Percentiles rank a stretch among this genome's conserved stretches.
Evolutionary conservation across 2,797 vertebrate species (phyloP).

Genomic region (Allenopithecus nigroviridis): DNA sequence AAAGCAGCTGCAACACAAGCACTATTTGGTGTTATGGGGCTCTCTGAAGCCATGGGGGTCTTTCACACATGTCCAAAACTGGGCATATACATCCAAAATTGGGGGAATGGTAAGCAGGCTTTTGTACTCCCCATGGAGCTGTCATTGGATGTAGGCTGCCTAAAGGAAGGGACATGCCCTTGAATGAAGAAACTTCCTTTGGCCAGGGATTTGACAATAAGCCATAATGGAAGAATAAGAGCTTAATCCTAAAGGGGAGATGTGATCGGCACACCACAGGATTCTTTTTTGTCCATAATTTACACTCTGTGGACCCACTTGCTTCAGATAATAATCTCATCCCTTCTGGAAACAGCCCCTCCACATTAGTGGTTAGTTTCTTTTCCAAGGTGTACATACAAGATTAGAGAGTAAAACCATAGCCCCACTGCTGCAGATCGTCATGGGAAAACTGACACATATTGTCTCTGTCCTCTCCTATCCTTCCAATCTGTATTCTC

Average conservation of each 20-base stretch:
- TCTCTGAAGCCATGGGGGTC: not conserved
- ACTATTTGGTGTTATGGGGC: not conserved
- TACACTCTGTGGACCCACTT: not conserved
- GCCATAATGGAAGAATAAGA: not conserved
- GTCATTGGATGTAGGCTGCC: not conserved
- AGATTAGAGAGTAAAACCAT: not conserved
- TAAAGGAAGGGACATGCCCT: not conserved
- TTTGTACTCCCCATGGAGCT: not conserved
- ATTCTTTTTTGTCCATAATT: not conserved
- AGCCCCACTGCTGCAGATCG: not conserved
- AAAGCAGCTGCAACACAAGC: not conserved
- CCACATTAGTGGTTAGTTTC: not conserved
- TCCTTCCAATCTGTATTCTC: not conserved
- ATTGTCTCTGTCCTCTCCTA: not conserved
- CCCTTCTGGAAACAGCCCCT: not conserved
- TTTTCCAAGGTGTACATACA: not conserved
- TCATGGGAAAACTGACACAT: not conserved
- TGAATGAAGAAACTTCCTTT: not conserved
- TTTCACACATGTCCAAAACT: not conserved
- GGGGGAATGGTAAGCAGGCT: accelerated
- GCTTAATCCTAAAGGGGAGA: not conserved
- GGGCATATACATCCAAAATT: not conserved
- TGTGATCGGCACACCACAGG: too few relatives aligned
- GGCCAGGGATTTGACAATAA: not conserved
- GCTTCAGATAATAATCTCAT: not conserved